These are phyloP conservation scores for Hofmannophila pseudospretella DNA, from an alignment of 2,888 invertebrate genomes.

Conservation along the genomic window DNA sequence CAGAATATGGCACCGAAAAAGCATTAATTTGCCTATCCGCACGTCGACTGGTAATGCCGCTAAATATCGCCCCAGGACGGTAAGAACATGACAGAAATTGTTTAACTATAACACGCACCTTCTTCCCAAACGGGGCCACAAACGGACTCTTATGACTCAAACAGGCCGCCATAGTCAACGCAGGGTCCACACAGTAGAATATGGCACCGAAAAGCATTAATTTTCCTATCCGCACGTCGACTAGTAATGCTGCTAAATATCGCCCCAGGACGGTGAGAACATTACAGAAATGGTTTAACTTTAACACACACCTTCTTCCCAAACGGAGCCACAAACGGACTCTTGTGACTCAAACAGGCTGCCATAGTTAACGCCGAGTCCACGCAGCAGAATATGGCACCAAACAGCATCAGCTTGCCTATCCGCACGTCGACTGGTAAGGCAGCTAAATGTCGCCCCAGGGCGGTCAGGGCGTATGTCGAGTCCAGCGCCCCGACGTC, in stretches of 20 bases:
- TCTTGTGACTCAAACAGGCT: slow-evolving; percentile 88
- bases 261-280: slow-evolving; percentile 93
- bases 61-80: slow-evolving; percentile 91
- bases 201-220: slow-evolving; percentile 94
- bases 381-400: slow-evolving; percentile 94
- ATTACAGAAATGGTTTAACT: too few species aligned
- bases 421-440: slow-evolving; percentile 94
- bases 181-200: slow-evolving; percentile 94
- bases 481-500: slow-evolving; percentile 90
- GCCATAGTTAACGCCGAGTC: slow-evolving; percentile 95
- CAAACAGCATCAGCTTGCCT: slow-evolving; percentile 94
- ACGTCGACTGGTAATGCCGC: slow-evolving; percentile 94
- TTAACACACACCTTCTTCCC: slow-evolving; percentile 80
- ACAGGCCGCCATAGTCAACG: slow-evolving; percentile 92
- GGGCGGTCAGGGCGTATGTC: slow-evolving; percentile 84
- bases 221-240: slow-evolving; percentile 94
- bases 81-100: too few species aligned
- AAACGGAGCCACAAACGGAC: slow-evolving; percentile 86
- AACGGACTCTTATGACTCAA: slow-evolving; percentile 89
- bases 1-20: slow-evolving; percentile 95
- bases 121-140: slow-evolving; percentile 84
- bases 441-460: slow-evolving; percentile 92
- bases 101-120: too few species aligned
- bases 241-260: slow-evolving; percentile 91
- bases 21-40: slow-evolving; percentile 93